Evolutionary conservation across 2,888 invertebrate genomes (phyloP).

Genomic region (Perithous albicinctus): DNA sequence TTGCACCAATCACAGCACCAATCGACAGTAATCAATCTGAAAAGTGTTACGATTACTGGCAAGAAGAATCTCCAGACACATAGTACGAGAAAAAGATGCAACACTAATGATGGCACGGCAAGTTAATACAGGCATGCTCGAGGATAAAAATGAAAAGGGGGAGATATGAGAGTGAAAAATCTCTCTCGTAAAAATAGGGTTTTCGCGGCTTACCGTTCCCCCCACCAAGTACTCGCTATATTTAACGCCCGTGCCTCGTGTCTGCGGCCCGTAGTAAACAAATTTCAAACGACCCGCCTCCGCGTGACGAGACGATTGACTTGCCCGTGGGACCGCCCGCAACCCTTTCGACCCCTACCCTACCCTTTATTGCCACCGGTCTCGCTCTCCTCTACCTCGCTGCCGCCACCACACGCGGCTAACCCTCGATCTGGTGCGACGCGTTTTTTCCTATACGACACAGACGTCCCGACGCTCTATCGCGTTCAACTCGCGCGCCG

Average conservation of each 20-base stretch:
- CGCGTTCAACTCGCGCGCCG: slow-evolving; percentile 44
- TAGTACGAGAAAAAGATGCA: slow-evolving; percentile 50
- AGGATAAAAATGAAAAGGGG: slow-evolving; percentile 41
- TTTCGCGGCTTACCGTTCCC: slow-evolving; percentile 78
- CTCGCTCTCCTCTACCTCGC: slow-evolving; percentile 6
- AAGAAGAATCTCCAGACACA: slow-evolving; percentile 3
- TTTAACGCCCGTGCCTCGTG: slow-evolving; percentile 63
- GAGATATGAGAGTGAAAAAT: slow-evolving; percentile 57
- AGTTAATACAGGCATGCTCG: slow-evolving; percentile 4
- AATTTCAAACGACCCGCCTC: slow-evolving; percentile 66
- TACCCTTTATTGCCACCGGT: not conserved
- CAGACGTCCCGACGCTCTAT: slow-evolving; percentile 47
- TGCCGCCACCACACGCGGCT: slow-evolving; percentile 5
- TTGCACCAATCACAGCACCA: not conserved
- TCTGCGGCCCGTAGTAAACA: slow-evolving; percentile 68
- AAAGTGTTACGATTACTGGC: not conserved
- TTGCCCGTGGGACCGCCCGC: slow-evolving; percentile 52
- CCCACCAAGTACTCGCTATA: slow-evolving; percentile 66
- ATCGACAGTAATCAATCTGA: not conserved
- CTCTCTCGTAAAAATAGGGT: slow-evolving; percentile 81
- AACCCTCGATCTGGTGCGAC: slow-evolving; percentile 44
- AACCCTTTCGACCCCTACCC: slow-evolving; percentile 30
- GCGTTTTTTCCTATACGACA: slow-evolving; percentile 20
- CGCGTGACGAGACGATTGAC: slow-evolving; percentile 67
- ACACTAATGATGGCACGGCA: slow-evolving; percentile 69